Base-by-base conservation (phyloP, 2,113 vertebrate species). In the Tragulus kanchil region DNA sequence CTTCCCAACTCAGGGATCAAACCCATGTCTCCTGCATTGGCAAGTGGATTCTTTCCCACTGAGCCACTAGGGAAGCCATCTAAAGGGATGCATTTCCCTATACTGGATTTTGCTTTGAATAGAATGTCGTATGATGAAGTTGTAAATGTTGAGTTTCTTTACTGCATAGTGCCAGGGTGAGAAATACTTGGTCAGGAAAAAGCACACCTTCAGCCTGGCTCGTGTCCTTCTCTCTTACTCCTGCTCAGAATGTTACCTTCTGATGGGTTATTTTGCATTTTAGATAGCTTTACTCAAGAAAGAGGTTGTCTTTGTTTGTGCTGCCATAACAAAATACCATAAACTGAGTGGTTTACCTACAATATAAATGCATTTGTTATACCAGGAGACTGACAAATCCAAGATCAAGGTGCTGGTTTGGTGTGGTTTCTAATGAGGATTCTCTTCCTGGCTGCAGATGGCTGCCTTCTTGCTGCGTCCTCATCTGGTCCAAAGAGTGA, bases 61-160 rank as follows among this genome's bases (percentile, higher is more conserved):
- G 69, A 73, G 69, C 42, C 69, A 73, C 69, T 6, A 45, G 25
- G 21, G 69, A 73, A 73, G 69, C 69, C 21, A 7, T 87, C 89
- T 84, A 90, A 88, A 13, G 45, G 28, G 85, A 77, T 45, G 12
- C 3, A 6, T 94, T 90, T 97, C 58, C 54, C 83, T 92, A 62
- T 50, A 6, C 31, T 62, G 52, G 42, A 58, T 77, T n/a, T n/a
- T 67, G 45, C 67, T 93, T 71, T 23, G 12, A 58, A 58, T 10
- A 48, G 36, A 73, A 16, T 45, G 50, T 16, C n/a, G 50, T 56
- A 28, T 25, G 13, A 3, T 73, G 92, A 86, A 23, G 14, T 45
- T 48, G 19, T 77, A 89, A 28, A 31, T 26, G 9, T 13, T 6
- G 3, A 48, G 2, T 75, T 45, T 78, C 64, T 75, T 67, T n/a